These are phyloP conservation scores for Ceratina japonica DNA, from an alignment of 1,140 invertebrate species.

Conservation along the genomic window DNA sequence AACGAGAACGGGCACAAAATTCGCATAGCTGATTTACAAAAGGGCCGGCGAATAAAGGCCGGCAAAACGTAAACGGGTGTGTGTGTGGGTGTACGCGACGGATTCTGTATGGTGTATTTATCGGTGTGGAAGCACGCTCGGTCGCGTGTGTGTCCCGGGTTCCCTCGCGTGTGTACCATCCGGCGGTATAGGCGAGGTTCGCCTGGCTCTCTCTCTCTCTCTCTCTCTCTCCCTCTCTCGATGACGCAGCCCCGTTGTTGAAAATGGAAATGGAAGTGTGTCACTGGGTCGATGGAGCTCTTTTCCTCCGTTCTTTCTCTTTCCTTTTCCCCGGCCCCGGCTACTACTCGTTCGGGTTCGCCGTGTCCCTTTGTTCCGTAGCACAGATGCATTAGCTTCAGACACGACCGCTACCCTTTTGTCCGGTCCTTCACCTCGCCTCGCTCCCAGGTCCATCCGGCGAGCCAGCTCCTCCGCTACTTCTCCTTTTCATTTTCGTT, in stretches of 20 bases:
- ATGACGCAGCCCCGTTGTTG: slow-evolving; percentile 37
- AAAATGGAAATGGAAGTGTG: slow-evolving; percentile 68
- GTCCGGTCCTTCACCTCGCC: slow-evolving; percentile 19
- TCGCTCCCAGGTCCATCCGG: neutral
- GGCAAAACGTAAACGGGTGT: neutral
- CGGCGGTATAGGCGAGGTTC: neutral
- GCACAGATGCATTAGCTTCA: slow-evolving; percentile 58
- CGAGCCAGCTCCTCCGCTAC: no score
- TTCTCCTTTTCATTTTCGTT: slow-evolving; percentile 15
- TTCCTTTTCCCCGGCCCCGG: neutral
- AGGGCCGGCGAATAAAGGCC: neutral
- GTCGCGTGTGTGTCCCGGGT: neutral
- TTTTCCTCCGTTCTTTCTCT: slow-evolving; percentile 44
- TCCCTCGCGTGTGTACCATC: neutral
- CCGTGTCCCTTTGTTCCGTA: slow-evolving; percentile 14
- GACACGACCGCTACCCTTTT: slow-evolving; percentile 58
- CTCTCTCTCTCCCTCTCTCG: no score
- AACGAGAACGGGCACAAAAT: neutral
- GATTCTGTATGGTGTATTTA: neutral
- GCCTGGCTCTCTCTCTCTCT: neutral
- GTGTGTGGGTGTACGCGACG: neutral
- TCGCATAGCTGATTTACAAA: slow-evolving; percentile 25
- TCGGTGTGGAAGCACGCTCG: no score
- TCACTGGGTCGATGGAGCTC: slow-evolving; percentile 65
- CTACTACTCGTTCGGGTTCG: slow-evolving; percentile 3